phyloP scores from a whole-genome alignment of 2,888 invertebrate genomes.

The Lypha dubia region DNA sequence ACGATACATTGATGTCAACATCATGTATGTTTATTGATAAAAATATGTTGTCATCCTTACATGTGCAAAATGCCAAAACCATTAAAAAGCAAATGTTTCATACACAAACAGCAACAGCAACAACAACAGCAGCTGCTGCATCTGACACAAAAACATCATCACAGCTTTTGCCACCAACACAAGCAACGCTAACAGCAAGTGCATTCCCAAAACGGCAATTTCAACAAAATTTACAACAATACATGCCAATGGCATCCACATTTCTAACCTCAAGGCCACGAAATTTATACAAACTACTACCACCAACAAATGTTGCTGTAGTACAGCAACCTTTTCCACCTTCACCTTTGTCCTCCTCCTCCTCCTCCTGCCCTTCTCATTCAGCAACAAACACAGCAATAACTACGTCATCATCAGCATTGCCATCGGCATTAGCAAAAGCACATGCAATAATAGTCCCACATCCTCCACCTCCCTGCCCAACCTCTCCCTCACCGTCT shows the following conservation, averaged over 20 bases:
- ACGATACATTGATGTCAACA: constrained; percentile 26
- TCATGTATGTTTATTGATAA: constrained; percentile 73
- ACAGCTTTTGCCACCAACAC: constrained; percentile 25
- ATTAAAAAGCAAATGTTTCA: constrained; percentile 77
- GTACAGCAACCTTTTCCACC: constrained; percentile 33
- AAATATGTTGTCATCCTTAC: constrained; percentile 73
- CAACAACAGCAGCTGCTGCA: constrained; percentile 29
- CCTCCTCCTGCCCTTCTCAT: constrained; percentile 1
- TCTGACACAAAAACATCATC: constrained; percentile 16
- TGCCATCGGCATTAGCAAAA: constrained; percentile 18
- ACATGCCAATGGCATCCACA: constrained; percentile 62
- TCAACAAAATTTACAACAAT: constrained; percentile 47
- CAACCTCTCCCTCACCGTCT: constrained; percentile 60
- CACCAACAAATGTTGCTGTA: constrained; percentile 28
- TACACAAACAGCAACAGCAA: constrained; percentile 60
- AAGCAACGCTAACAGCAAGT: constrained; percentile 28
- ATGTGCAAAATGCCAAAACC: constrained; percentile 75
- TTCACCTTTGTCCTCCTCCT: no score
- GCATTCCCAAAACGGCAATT: constrained; percentile 64
- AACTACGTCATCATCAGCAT: constrained; percentile 50
- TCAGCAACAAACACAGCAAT: constrained; percentile 9
- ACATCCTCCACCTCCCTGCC: constrained; percentile 54
- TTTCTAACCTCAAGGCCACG: constrained; percentile 65
- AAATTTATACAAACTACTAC: constrained; percentile 55
- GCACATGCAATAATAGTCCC: constrained; percentile 20